A percentile compares a stretch with the other conserved stretches of the same genome.
These are phyloP conservation scores for Murina feae DNA, from an alignment of 2,113 vertebrate species.

Conservation along the genomic window DNA sequence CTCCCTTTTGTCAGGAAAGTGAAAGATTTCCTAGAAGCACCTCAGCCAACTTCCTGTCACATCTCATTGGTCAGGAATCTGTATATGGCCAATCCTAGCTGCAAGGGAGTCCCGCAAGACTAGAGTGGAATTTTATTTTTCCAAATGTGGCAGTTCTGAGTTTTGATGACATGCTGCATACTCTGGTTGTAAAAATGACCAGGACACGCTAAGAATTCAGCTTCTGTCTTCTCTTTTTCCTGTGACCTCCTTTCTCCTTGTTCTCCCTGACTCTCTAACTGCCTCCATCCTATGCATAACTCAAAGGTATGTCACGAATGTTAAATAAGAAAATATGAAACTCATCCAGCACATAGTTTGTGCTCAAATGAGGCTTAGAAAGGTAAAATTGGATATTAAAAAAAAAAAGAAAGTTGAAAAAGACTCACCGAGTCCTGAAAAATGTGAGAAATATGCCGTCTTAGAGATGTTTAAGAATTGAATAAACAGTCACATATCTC, in stretches of 20 bases:
- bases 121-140: not conserved
- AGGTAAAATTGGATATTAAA: not conserved
- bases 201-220: not conserved
- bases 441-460: not conserved
- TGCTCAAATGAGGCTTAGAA: not conserved
- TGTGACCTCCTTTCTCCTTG: not conserved
- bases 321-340: not conserved
- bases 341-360: not conserved
- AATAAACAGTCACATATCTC: not conserved
- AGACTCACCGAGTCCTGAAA: not conserved
- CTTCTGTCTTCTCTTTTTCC: not conserved
- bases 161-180: not conserved
- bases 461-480: not conserved
- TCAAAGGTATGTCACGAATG: not conserved
- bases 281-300: not conserved
- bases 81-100: not conserved
- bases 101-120: not conserved
- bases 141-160: not conserved
- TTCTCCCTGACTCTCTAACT: not conserved
- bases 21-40: not conserved
- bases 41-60: not conserved
- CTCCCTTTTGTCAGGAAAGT: not conserved
- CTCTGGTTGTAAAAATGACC: not conserved
- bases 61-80: not conserved
- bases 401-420: not conserved